phyloP scores from a whole-genome alignment of 2,797 vertebrate species.

The Acanthis flammea region DNA sequence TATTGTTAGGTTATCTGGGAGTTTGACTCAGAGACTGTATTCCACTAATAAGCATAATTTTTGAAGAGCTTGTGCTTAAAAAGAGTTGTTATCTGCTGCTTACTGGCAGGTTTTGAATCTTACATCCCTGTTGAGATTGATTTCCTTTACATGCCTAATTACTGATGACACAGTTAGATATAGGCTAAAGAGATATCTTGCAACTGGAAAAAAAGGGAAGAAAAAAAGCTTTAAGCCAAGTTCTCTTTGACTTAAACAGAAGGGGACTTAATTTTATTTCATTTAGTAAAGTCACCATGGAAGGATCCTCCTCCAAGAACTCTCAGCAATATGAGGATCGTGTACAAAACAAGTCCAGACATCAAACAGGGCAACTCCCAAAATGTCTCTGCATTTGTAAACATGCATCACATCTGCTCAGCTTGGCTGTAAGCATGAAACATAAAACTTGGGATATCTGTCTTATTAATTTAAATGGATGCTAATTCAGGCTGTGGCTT shows the following conservation, averaged over 20 bases:
- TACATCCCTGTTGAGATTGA: slow-evolving; percentile 41
- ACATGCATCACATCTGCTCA: slow-evolving; percentile 49
- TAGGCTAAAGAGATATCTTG: not conserved
- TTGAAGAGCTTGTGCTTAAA: not conserved
- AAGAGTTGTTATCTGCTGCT: slow-evolving; percentile 13
- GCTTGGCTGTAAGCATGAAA: slow-evolving; percentile 30
- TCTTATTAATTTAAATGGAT: slow-evolving; percentile 17
- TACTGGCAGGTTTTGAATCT: slow-evolving; percentile 24
- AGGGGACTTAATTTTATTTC: slow-evolving; percentile 5
- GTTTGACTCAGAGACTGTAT: not conserved
- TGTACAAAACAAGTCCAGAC: slow-evolving; percentile 60
- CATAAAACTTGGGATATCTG: slow-evolving; percentile 20
- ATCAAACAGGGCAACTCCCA: slow-evolving; percentile 51
- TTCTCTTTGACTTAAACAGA: slow-evolving; percentile 15
- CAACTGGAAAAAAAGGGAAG: not conserved
- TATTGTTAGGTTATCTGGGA: not conserved
- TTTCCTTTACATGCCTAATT: slow-evolving; percentile 57
- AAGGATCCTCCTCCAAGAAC: slow-evolving; percentile 29
- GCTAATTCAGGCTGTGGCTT: slow-evolving; percentile 4
- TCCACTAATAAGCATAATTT: slow-evolving; percentile 10
- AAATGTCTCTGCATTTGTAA: slow-evolving; percentile 53
- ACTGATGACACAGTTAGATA: slow-evolving; percentile 54
- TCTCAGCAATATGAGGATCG: slow-evolving; percentile 1
- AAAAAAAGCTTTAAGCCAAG: not conserved
- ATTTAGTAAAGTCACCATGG: not conserved